Evolutionary conservation across 2,113 vertebrate genomes (phyloP), one percentile per base, ranked within the genome.

Genomic region (Mobula birostris): DNA sequence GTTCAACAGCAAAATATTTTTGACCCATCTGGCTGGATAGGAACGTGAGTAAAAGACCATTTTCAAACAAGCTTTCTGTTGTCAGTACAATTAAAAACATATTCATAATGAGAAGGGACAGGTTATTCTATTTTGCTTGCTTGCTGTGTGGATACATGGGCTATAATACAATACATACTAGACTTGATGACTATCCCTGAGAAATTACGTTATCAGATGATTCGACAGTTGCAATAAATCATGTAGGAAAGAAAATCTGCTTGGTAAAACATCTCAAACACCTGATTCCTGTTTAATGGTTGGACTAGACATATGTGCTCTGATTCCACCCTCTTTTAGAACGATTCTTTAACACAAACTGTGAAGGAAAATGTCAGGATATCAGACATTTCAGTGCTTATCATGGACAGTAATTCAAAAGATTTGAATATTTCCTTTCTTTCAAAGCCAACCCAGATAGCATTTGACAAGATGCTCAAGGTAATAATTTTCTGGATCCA

Each of bases 231-330:
- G 85, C n/a, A 12, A 74, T 93, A 17, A 76, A 93, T 93, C 91
- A 93, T 27, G 9, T 93, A 1, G 70, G 12, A 72, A 93, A 93
- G 70, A 93, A 74, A 93, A 48, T 72, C 36, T 27, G 40, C 74
- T 36, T 93, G 91, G 68, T 56, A 21, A 93, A 93, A 93, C 91
- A 93, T 93, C 91, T 9, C 36, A 93, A 93, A 93, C 91, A 93
- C 91, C 91, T 93, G 91, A 93, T 74, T 93, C 91, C 70, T 63
- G 91, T 76, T 93, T 93, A 93, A 93, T 93, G 91, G 91, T 93
- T 70, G 91, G 24, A 76, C 91, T 93, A 14, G 91, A 48, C 36
- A 48, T 29, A 48, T 56, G 70, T 74, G 70, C 32, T 93, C 91
- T 56, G 68, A 93, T 14, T 92, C 72, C 48, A 56, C 40, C 70